These are phyloP conservation scores for Sycophaga agraensis DNA, from an alignment of 1,140 invertebrate species.

Conservation along the genomic window DNA sequence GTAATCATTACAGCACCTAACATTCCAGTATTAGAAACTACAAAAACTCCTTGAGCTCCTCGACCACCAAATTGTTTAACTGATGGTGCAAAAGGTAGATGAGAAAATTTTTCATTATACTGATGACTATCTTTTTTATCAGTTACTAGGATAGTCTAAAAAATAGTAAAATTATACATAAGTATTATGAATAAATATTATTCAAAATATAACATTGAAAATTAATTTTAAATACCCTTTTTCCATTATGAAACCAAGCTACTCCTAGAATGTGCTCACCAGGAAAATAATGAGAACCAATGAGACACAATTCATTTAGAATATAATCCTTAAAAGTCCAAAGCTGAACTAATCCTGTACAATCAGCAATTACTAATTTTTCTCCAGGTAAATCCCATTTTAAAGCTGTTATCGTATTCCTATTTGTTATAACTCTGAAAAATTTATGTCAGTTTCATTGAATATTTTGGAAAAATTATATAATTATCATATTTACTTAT, in stretches of 20 bases:
- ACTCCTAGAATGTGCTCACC: slow-evolving; percentile 81
- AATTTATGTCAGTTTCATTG: not conserved
- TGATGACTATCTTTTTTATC: slow-evolving; percentile 80
- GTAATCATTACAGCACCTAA: slow-evolving; percentile 70
- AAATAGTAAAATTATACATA: too few relatives aligned
- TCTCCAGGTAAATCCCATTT: slow-evolving; percentile 85
- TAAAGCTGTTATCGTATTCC: slow-evolving; percentile 69
- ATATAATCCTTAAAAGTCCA: slow-evolving; percentile 77
- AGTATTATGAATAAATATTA: slow-evolving; percentile 17
- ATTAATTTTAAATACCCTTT: slow-evolving; percentile 60
- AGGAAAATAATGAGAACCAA: slow-evolving; percentile 56
- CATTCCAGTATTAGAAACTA: slow-evolving; percentile 83
- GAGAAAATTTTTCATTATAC: slow-evolving; percentile 84
- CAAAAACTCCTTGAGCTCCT: slow-evolving; percentile 76
- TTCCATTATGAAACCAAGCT: slow-evolving; percentile 83
- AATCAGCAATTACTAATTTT: slow-evolving; percentile 74
- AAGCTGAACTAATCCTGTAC: slow-evolving; percentile 73
- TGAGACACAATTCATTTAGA: slow-evolving; percentile 76
- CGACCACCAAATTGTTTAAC: slow-evolving; percentile 84
- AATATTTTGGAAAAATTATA: not conserved
- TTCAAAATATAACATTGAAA: slow-evolving; percentile 16
- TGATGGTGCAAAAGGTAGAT: slow-evolving; percentile 74
- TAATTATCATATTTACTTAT: slow-evolving; percentile 62
- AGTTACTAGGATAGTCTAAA: slow-evolving; percentile 55
- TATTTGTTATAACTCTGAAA: slow-evolving; percentile 61